Conservation (phyloP, 2,113 vertebrate species). For the Spermophilus dauricus region DNA sequence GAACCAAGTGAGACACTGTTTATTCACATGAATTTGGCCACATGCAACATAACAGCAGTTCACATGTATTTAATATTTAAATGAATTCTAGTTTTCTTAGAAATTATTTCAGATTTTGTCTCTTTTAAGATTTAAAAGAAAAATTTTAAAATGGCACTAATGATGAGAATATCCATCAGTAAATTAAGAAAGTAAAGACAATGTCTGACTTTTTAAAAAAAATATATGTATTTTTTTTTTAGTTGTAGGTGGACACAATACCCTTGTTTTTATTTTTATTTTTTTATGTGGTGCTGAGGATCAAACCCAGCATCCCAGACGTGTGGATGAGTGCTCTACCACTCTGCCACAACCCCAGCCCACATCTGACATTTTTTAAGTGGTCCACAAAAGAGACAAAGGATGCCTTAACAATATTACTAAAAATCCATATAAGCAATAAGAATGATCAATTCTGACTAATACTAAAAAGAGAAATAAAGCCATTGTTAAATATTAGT, state of each 20-base stretch:
- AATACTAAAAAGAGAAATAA: constrained; percentile 45
- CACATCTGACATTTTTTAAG: background rate
- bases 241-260: no score
- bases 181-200: constrained; percentile 9
- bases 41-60: background rate
- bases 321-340: no score
- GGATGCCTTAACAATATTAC: background rate
- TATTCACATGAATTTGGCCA: background rate
- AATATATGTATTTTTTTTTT: no score
- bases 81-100: background rate
- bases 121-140: constrained; percentile 38
- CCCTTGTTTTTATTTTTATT: no score
- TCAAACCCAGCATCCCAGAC: no score
- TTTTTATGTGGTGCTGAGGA: no score
- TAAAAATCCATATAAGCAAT: background rate
- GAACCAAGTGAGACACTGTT: background rate
- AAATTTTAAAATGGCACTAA: background rate
- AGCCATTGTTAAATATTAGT: background rate
- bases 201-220: background rate
- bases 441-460: constrained; percentile 1
- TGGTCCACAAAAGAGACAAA: background rate
- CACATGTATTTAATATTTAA: constrained; percentile 38
- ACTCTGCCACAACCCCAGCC: no score
- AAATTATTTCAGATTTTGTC: no score
- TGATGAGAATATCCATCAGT: constrained; percentile 6